phyloP scores from a whole-genome alignment of 2,113 vertebrate species.

The Paedocypris sp. region DNA sequence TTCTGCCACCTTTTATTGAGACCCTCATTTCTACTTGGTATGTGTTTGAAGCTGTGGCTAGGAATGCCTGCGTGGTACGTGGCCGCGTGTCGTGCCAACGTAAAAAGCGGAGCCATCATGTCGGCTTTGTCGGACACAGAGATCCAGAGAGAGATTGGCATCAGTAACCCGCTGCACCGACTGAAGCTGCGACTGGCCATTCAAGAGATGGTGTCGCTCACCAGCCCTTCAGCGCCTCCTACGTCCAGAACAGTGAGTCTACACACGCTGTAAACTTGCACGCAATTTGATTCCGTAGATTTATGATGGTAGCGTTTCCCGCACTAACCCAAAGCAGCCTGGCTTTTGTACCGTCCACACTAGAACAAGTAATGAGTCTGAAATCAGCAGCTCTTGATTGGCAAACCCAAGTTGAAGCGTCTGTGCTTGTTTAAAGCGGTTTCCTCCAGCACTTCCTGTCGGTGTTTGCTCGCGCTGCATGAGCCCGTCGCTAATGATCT shows the following conservation, averaged over 20 bases:
- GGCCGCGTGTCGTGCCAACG: slow-evolving; percentile 91
- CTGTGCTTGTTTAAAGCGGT: too few relatives aligned
- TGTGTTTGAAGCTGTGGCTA: slow-evolving; percentile 75
- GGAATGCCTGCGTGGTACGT: slow-evolving; percentile 99
- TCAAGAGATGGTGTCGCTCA: slow-evolving; percentile 98
- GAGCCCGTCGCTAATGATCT: slow-evolving; percentile 60
- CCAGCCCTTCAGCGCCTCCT: slow-evolving; percentile 92
- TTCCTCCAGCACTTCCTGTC: too few relatives aligned
- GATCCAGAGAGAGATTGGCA: slow-evolving; percentile 97
- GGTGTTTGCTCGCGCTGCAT: slow-evolving; percentile 52
- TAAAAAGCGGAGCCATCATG: slow-evolving; percentile 98
- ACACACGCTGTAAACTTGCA: neutral
- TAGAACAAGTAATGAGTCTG: too few relatives aligned
- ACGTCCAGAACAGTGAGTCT: slow-evolving; percentile 94
- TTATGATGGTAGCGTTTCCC: too few relatives aligned
- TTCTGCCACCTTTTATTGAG: too few relatives aligned
- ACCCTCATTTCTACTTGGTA: neutral
- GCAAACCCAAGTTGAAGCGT: too few relatives aligned
- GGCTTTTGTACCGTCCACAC: too few relatives aligned
- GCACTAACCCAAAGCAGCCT: too few relatives aligned
- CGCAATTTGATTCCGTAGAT: too few relatives aligned
- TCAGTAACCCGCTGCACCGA: slow-evolving; percentile 93
- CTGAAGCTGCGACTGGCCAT: slow-evolving; percentile 92
- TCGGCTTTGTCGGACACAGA: slow-evolving; percentile 93
- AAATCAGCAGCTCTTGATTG: too few relatives aligned